Evolutionary conservation across 2,888 invertebrate genomes (phyloP), one percentile per base, ranked within the genome.

Genomic region (Himalopsyche kuldschensis): DNA sequence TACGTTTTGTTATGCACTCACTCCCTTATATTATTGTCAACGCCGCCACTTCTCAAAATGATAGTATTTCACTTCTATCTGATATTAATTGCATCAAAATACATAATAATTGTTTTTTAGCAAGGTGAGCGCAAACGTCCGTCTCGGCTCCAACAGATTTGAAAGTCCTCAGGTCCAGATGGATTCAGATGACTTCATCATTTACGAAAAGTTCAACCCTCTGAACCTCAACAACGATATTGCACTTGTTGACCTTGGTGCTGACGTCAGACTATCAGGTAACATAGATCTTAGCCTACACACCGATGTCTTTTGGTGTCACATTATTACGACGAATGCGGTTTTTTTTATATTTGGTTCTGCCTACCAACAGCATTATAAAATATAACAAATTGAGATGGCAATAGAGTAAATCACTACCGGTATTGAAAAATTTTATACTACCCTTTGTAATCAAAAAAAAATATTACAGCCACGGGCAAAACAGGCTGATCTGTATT

Each of bases 261-360:
- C 88, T 30, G 55, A 46, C 35, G 90, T 47, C 89, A 90, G 20
- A 88, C 90, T 82, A 85, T 87, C 84, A 89, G 78, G 84, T 84
- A 15, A 2, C 6, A 41, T 41, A 41, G 3, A 15, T 15, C 15
- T 41, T 63, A 55, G 30, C 10, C 0, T 24, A n/a, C 11, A 17
- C 1, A 27, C 1, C 30, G 3, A 15, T 69, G 1, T 1, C 24
- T 24, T 69, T 27, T 69, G 1, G 20, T 20, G 11, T 11, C 11
- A 69, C 17, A 69, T 10, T 4, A 31, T 75, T 30, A 1, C n/a
- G 6, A 1, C 4, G 30, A n/a, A 31, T 75, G 75, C 2, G 11
- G n/a, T n/a, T n/a, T n/a, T n/a, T n/a, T n/a, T n/a, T n/a, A n/a
- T n/a, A n/a, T n/a, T n/a, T n/a, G n/a, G n/a, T n/a, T n/a, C n/a